Conservation (phyloP, 92 coral and sea anemone genomes). For the Paragorgia papillata region DNA sequence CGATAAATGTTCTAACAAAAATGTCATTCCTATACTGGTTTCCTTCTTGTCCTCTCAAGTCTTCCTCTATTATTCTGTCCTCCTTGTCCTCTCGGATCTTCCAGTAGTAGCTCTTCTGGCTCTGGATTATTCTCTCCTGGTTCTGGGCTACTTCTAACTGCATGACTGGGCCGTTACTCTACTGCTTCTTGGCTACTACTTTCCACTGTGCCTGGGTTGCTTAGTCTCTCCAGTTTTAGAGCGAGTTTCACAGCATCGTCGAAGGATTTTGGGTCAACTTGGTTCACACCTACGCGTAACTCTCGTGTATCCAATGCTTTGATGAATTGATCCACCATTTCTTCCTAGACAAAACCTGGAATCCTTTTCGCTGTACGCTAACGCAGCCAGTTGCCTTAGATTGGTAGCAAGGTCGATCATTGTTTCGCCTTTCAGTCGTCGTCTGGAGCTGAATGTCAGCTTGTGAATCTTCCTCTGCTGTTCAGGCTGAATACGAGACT, state of each 20-base stretch:
- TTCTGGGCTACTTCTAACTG: too few relatives aligned
- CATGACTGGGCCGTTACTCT: too few relatives aligned
- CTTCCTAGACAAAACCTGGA: conserved; percentile 8
- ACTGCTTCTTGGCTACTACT: too few relatives aligned
- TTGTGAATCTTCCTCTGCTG: conserved; percentile 33
- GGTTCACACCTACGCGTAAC: conserved; percentile 32
- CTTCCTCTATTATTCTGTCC: too few relatives aligned
- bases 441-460: conserved; percentile 4
- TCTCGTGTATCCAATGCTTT: conserved; percentile 21
- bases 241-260: conserved; percentile 44
- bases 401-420: conserved; percentile 27
- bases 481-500: conserved; percentile 30
- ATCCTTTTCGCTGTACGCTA: conserved; percentile 8
- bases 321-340: conserved; percentile 22
- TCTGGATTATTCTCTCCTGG: too few relatives aligned
- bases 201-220: too few relatives aligned
- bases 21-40: too few relatives aligned
- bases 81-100: too few relatives aligned
- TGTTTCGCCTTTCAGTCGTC: conserved; percentile 34
- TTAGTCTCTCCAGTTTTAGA: conserved; percentile 4
- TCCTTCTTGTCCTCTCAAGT: too few relatives aligned
- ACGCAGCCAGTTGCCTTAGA: conserved; percentile 15
- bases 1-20: too few relatives aligned
- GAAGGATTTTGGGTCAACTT: conserved; percentile 36
- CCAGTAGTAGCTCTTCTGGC: too few relatives aligned